Percentiles rank a stretch among this genome's conserved stretches.
Evolutionary conservation across 2,113 vertebrate genomes (phyloP).

Genomic region (Epinephelus moara): DNA sequence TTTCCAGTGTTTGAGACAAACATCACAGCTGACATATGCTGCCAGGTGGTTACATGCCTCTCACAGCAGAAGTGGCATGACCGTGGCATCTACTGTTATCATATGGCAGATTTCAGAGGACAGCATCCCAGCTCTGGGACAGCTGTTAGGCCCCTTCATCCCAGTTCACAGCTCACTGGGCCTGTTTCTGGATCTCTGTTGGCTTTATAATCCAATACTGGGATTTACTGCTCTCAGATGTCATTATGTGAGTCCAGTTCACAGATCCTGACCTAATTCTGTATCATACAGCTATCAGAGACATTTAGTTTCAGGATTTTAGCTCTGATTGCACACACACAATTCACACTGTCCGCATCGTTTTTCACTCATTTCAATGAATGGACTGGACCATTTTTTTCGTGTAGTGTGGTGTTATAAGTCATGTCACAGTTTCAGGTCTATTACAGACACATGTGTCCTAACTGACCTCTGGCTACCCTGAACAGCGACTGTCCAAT

Average conservation of each 20-base stretch:
- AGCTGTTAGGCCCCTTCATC: slow-evolving; percentile 58
- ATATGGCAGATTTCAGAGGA: slow-evolving; percentile 51
- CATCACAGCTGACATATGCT: slow-evolving; percentile 36
- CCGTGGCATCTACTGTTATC: slow-evolving; percentile 43
- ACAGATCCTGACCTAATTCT: background rate
- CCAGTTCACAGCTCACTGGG: slow-evolving; percentile 34
- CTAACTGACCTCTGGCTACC: background rate
- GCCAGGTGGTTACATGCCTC: slow-evolving; percentile 39
- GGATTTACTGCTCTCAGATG: background rate
- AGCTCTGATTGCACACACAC: background rate
- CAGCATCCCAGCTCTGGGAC: slow-evolving; percentile 62
- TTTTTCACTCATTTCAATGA: background rate
- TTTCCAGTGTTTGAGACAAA: too few species aligned
- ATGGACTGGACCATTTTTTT: background rate
- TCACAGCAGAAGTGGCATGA: slow-evolving; percentile 26
- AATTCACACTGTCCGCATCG: background rate
- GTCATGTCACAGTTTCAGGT: background rate
- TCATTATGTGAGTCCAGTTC: slow-evolving; percentile 13
- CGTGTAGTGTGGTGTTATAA: background rate
- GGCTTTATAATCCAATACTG: background rate
- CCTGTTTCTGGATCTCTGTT: background rate
- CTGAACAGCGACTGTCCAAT: background rate
- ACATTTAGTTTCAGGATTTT: slow-evolving; percentile 1
- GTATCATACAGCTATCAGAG: background rate
- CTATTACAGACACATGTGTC: background rate